Evolutionary conservation across 2,113 vertebrate genomes (phyloP).

Genomic region (Halcyon malimbica): DNA sequence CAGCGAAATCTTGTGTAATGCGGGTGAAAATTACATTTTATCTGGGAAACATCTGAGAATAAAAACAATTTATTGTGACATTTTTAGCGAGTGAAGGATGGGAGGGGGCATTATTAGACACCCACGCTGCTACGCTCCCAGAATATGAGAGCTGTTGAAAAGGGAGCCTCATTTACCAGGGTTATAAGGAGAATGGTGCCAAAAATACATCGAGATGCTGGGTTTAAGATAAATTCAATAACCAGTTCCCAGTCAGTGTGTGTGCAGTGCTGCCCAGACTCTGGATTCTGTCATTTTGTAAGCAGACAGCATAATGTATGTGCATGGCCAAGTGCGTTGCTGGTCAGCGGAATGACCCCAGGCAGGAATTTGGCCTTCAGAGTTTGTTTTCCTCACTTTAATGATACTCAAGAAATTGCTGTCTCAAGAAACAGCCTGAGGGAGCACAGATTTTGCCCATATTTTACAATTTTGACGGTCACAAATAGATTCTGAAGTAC

Average conservation of each 20-base stretch:
- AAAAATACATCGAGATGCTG: not conserved
- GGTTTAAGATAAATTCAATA: not conserved
- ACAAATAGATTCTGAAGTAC: not conserved
- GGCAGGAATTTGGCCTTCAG: not conserved
- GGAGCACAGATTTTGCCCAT: not conserved
- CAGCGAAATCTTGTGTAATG: not conserved
- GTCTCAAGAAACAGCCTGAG: conserved; percentile 5
- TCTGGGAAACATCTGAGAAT: not conserved
- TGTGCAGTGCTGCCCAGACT: not conserved
- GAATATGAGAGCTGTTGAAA: not conserved
- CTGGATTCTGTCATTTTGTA: not conserved
- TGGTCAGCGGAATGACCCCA: not conserved
- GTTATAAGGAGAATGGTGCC: not conserved
- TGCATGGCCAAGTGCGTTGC: not conserved
- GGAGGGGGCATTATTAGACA: not conserved
- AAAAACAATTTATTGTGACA: not conserved
- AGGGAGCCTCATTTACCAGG: not conserved
- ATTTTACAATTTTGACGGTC: not conserved
- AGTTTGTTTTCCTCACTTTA: conserved; percentile 4
- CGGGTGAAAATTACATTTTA: not conserved
- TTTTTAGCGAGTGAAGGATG: not conserved
- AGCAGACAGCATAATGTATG: not conserved
- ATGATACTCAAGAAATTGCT: not conserved
- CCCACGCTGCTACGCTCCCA: not conserved
- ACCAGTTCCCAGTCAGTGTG: not conserved